phyloP scores from a whole-genome alignment of 2,888 invertebrate species.

The Nemotelus nigrinus region DNA sequence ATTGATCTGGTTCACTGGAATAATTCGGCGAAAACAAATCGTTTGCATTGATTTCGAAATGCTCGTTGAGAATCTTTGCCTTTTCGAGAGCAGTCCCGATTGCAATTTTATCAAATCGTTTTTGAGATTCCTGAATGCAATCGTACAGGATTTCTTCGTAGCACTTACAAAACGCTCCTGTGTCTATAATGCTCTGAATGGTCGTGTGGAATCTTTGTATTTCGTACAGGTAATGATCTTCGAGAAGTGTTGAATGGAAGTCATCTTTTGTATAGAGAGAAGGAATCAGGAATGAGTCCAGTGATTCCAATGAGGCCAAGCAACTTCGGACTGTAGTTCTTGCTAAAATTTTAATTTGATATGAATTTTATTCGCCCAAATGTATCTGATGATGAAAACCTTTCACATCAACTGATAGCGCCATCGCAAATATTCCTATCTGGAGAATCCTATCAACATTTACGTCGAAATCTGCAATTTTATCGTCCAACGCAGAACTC shows the following conservation, averaged over 20 bases:
- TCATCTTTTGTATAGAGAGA: constrained; percentile 57
- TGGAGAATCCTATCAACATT: constrained; percentile 62
- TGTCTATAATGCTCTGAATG: constrained; percentile 62
- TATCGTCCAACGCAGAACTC: constrained; percentile 57
- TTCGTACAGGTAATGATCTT: constrained; percentile 62
- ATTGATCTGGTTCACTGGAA: constrained; percentile 46
- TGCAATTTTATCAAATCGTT: constrained; percentile 55
- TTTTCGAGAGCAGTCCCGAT: constrained; percentile 57
- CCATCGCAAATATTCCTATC: constrained; percentile 62
- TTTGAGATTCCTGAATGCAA: constrained; percentile 52
- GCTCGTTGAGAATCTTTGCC: constrained; percentile 58
- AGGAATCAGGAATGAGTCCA: constrained; percentile 62
- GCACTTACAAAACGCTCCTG: constrained; percentile 58
- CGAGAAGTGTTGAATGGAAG: constrained; percentile 58
- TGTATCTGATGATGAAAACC: constrained; percentile 51
- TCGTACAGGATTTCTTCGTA: constrained; percentile 58
- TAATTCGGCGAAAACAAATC: constrained; percentile 53
- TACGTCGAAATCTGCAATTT: constrained; percentile 63
- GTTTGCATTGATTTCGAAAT: constrained; percentile 58
- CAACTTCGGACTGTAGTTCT: constrained; percentile 60
- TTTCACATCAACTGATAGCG: constrained; percentile 58
- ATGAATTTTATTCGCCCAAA: not conserved
- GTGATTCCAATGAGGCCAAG: constrained; percentile 62
- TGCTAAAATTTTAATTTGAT: constrained; percentile 52
- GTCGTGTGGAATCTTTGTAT: constrained; percentile 57